Percentiles rank a stretch among this genome's conserved stretches.
Conservation (phyloP, 2,888 invertebrate genomes). For the Hanleya hanleyi region DNA sequence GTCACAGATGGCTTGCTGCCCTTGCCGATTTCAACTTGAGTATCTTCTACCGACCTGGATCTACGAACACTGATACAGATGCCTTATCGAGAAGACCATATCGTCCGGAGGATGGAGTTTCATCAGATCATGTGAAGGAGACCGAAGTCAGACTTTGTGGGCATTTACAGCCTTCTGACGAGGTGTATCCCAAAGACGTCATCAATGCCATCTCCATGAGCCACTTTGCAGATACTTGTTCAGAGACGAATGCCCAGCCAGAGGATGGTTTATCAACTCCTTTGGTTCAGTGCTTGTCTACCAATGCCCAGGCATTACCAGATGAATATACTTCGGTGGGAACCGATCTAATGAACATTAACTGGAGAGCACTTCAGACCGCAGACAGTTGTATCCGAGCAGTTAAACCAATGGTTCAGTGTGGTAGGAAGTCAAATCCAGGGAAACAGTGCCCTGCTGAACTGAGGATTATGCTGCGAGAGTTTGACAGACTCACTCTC, state of each 20-base stretch:
- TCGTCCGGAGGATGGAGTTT: not conserved
- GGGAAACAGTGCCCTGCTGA: not conserved
- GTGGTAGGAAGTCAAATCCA: not conserved
- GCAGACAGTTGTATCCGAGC: not conserved
- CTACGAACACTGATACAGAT: constrained; percentile 1
- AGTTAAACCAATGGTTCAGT: not conserved
- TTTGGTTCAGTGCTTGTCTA: not conserved
- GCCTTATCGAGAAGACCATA: constrained; percentile 2
- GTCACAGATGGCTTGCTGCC: constrained; percentile 25
- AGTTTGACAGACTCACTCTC: not conserved
- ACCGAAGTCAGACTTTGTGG: not conserved
- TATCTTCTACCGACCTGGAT: constrained; percentile 16
- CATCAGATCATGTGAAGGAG: not conserved
- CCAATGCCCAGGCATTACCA: not conserved
- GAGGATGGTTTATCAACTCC: not conserved
- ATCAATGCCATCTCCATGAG: not conserved
- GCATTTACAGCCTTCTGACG: not conserved
- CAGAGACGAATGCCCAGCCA: not conserved
- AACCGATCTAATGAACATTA: not conserved
- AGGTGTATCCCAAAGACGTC: not conserved
- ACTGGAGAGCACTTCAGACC: not conserved
- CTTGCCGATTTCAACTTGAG: constrained; percentile 16
- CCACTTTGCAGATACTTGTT: not conserved
- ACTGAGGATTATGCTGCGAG: not conserved
- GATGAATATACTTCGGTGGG: not conserved